phyloP scores from a whole-genome alignment of 1,140 invertebrate species.

The Lordiphosa clarofinis region DNA sequence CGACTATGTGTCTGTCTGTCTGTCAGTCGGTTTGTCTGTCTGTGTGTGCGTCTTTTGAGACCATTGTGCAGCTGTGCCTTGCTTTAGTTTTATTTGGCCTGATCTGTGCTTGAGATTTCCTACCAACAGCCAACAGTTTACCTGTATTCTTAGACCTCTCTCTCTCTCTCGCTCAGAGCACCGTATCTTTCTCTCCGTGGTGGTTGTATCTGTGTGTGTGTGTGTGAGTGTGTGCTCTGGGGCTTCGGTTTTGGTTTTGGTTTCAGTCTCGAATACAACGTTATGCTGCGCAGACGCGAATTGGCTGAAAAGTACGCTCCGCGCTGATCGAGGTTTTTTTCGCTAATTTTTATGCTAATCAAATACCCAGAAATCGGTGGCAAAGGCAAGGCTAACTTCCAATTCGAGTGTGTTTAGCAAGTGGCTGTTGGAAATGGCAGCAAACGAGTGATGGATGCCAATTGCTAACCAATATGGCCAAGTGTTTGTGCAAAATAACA shows the following conservation, averaged over 20 bases:
- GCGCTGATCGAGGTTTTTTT: slow-evolving; percentile 28
- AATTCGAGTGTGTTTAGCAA: slow-evolving; percentile 37
- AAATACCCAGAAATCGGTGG: slow-evolving; percentile 30
- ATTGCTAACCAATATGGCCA: slow-evolving; percentile 53
- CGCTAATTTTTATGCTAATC: slow-evolving; percentile 67
- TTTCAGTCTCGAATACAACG: slow-evolving; percentile 71
- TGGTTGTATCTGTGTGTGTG: background rate
- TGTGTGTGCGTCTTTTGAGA: slow-evolving; percentile 11
- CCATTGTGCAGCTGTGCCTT: slow-evolving; percentile 59
- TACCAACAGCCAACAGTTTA: slow-evolving; percentile 31
- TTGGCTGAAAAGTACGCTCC: slow-evolving; percentile 17
- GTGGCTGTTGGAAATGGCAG: slow-evolving; percentile 19
- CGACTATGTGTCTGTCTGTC: slow-evolving; percentile 11
- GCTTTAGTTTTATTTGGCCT: slow-evolving; percentile 58
- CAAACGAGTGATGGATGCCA: slow-evolving; percentile 47
- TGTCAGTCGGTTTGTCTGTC: slow-evolving; percentile 4
- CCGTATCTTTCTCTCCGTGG: background rate
- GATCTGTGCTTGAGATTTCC: slow-evolving; percentile 65
- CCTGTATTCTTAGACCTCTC: slow-evolving; percentile 46
- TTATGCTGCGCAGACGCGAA: slow-evolving; percentile 76
- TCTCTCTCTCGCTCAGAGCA: slow-evolving; percentile 13
- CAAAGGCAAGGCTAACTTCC: slow-evolving; percentile 6
- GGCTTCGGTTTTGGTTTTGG: slow-evolving; percentile 25
- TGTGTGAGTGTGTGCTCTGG: slow-evolving; percentile 4
- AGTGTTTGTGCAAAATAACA: slow-evolving; percentile 57